phyloP scores from a whole-genome alignment of 2,888 invertebrate species.

The Drosophila lacicola region DNA sequence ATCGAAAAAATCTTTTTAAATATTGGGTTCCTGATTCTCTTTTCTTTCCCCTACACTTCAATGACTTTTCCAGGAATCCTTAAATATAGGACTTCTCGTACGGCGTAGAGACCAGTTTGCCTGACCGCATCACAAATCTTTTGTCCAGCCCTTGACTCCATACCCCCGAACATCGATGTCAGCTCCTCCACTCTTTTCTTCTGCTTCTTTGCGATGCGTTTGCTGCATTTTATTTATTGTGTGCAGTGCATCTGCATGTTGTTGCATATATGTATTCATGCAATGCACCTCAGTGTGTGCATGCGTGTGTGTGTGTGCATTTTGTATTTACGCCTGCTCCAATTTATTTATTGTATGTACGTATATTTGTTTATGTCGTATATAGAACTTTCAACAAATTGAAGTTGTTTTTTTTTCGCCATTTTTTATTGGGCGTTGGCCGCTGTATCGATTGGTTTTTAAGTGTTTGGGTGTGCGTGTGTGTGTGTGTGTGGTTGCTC shows the following conservation, averaged over 20 bases:
- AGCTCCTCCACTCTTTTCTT: constrained; percentile 51
- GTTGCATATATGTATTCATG: constrained; percentile 51
- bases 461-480: constrained; percentile 44
- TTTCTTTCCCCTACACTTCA: too few relatives aligned
- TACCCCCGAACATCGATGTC: constrained; percentile 20
- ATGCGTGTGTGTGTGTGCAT: constrained; percentile 37
- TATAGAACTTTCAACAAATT: constrained; percentile 68
- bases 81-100: background rate
- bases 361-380: constrained; percentile 73
- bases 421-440: constrained; percentile 75
- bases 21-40: too few relatives aligned
- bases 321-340: constrained; percentile 77
- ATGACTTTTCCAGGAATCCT: background rate
- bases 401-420: constrained; percentile 59
- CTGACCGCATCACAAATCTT: constrained; percentile 26
- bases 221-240: constrained; percentile 79
- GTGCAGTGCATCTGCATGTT: constrained; percentile 68
- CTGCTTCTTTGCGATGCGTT: constrained; percentile 61
- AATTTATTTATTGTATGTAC: constrained; percentile 76
- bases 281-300: constrained; percentile 47
- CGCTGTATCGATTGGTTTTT: constrained; percentile 70
- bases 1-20: too few relatives aligned
- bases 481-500: constrained; percentile 24
- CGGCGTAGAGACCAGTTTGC: background rate
- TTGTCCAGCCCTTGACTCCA: constrained; percentile 45